Base-by-base conservation (phyloP, 1,140 invertebrate species). In the Calliphora vicina region DNA sequence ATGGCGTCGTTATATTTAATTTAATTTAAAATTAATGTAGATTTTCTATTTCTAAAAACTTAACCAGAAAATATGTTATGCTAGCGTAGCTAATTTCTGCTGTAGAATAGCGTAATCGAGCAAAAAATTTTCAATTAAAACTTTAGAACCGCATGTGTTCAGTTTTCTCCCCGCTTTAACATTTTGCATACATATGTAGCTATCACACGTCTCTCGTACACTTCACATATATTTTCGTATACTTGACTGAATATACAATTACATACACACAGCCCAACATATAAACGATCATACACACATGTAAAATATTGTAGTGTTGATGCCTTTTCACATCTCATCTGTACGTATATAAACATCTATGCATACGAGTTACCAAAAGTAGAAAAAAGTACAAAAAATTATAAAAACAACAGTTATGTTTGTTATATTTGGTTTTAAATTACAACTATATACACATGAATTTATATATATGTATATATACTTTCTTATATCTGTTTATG, bases 341-440 rank as follows among this genome's bases (percentile, higher is more conserved):
- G 3, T 78, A 78, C 13, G 74, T 78, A 78, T 78, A n/a, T 35
- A 35, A 8, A n/a, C n/a, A n/a, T n/a, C n/a, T n/a, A n/a, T n/a
- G n/a, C n/a, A n/a, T n/a, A n/a, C 8, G 8, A 35, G 5, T 6
- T 35, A 35, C 35, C 35, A 35, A 35, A 35, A 35, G 35, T 35
- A 35, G 35, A n/a, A n/a, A n/a, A n/a, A n/a, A n/a, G n/a, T 76
- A 78, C 35, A 45, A 9, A 35, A 17, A 17, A 43, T 29, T 6
- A 76, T 27, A 45, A 74, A 74, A 74, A 29, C n/a, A 74, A 29
- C 72, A n/a, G 26, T 74, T 35, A 74, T 73, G 25, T 27, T 12
- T 74, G 27, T 74, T 74, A 74, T 74, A 35, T 42, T 35, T 74
- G 72, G 72, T 74, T 35, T 74, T 74, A 74, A 12, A 74, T 74